Conservation (phyloP, 1,140 invertebrate species). For the Drosophila lacteicornis region DNA sequence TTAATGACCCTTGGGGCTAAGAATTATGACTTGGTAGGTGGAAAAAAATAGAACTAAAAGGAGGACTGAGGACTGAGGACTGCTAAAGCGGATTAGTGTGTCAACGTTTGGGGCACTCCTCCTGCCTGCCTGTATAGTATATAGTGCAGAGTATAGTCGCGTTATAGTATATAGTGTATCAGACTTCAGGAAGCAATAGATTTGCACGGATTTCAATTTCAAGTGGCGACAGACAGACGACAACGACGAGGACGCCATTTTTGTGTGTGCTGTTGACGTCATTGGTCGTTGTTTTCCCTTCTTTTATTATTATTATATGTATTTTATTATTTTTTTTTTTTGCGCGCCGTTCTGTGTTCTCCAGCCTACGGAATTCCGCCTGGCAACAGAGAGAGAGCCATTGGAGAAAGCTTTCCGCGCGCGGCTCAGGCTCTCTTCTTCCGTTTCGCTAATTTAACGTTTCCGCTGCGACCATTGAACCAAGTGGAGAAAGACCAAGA, state of each 20-base stretch:
- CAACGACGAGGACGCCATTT: slow-evolving; percentile 7
- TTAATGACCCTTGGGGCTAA: slow-evolving; percentile 29
- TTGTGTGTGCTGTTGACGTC: slow-evolving; percentile 32
- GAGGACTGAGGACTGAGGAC: slow-evolving; percentile 8
- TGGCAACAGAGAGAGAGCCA: slow-evolving; percentile 34
- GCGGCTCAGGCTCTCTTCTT: slow-evolving; percentile 39
- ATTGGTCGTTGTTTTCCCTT: slow-evolving; percentile 30
- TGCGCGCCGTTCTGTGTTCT: background rate
- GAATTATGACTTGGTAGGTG: slow-evolving; percentile 47
- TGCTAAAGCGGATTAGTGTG: slow-evolving; percentile 75
- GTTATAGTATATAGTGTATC: slow-evolving; percentile 52
- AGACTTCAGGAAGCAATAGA: slow-evolving; percentile 83
- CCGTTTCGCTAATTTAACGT: slow-evolving; percentile 68
- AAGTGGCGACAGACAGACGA: slow-evolving; percentile 33
- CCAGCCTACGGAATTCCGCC: slow-evolving; percentile 32
- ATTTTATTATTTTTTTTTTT: slow-evolving; percentile 5
- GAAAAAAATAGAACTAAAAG: slow-evolving; percentile 8
- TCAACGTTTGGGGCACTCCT: slow-evolving; percentile 45
- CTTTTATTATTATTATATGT: slow-evolving; percentile 18
- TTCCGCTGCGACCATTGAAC: slow-evolving; percentile 70
- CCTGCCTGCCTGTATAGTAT: slow-evolving; percentile 29
- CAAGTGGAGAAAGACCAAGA: slow-evolving; percentile 18
- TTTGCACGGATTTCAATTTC: slow-evolving; percentile 63
- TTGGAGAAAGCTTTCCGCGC: slow-evolving; percentile 1
- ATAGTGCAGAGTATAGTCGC: background rate